Percentiles rank a stretch among this genome's conserved stretches.
Evolutionary conservation across 2,113 vertebrate genomes (phyloP).

Genomic region (Proteles cristata): DNA sequence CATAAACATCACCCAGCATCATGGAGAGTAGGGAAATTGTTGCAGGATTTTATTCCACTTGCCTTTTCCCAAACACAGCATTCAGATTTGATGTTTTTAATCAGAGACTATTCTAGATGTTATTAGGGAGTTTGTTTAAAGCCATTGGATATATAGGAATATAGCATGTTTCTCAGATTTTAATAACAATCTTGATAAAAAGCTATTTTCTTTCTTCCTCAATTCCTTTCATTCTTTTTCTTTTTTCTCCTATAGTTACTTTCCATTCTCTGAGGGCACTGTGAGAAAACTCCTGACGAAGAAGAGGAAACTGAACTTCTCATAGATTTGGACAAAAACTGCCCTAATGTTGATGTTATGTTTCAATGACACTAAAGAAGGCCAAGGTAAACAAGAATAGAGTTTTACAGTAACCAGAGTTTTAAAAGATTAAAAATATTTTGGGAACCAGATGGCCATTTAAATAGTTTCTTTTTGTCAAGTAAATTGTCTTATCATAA

Average conservation of each 20-base stretch:
- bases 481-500: background rate
- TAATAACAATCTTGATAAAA: background rate
- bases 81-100: background rate
- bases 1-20: background rate
- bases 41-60: background rate
- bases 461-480: constrained; percentile 17
- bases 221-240: background rate
- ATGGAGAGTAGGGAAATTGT: background rate
- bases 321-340: background rate
- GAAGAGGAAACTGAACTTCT: background rate
- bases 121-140: background rate
- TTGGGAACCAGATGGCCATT: background rate
- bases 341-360: background rate
- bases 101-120: background rate
- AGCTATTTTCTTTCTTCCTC: background rate
- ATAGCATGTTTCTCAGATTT: background rate
- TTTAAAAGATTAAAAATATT: constrained; percentile 11
- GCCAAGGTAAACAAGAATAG: background rate
- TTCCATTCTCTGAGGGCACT: background rate
- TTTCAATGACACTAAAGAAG: background rate
- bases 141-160: background rate
- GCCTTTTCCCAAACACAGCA: background rate
- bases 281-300: constrained; percentile 1
- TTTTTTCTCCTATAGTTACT: background rate
- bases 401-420: background rate